phyloP scores from a whole-genome alignment of 2,888 invertebrate genomes.

The Hemithea aestivaria region DNA sequence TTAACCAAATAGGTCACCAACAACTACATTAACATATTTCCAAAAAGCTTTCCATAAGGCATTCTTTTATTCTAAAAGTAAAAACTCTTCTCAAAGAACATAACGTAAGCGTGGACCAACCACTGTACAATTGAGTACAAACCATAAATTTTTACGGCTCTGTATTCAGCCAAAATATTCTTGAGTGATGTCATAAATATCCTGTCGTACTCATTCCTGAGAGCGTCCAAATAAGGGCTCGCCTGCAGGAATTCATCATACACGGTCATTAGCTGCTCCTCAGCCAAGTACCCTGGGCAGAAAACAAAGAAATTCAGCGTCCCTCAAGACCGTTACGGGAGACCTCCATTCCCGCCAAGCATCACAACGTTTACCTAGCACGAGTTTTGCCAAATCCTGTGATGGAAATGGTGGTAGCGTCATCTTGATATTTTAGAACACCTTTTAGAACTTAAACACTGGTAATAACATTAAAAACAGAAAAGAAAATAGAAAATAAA shows the following conservation, averaged over 20 bases:
- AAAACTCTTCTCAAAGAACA: no score
- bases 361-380: constrained; percentile 53
- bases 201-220: constrained; percentile 69
- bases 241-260: constrained; percentile 73
- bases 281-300: constrained; percentile 65
- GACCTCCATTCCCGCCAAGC: constrained; percentile 63
- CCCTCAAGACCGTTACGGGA: constrained; percentile 28
- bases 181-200: constrained; percentile 71
- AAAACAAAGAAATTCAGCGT: constrained; percentile 23
- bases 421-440: constrained; percentile 35
- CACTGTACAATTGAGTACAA: no score
- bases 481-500: constrained; percentile 1
- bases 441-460: not conserved
- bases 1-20: no score
- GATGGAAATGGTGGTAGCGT: constrained; percentile 65
- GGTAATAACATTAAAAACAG: constrained; percentile 11
- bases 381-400: constrained; percentile 69
- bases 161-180: constrained; percentile 70
- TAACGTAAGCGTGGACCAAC: no score
- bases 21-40: no score
- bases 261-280: constrained; percentile 72
- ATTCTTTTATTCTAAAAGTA: no score
- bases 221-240: constrained; percentile 68
- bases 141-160: constrained; percentile 71
- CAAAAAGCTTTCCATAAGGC: no score